Percentiles rank a stretch among this genome's conserved stretches.
phyloP scores from a whole-genome alignment of 2,797 vertebrate genomes.

The Aratinga solstitialis region DNA sequence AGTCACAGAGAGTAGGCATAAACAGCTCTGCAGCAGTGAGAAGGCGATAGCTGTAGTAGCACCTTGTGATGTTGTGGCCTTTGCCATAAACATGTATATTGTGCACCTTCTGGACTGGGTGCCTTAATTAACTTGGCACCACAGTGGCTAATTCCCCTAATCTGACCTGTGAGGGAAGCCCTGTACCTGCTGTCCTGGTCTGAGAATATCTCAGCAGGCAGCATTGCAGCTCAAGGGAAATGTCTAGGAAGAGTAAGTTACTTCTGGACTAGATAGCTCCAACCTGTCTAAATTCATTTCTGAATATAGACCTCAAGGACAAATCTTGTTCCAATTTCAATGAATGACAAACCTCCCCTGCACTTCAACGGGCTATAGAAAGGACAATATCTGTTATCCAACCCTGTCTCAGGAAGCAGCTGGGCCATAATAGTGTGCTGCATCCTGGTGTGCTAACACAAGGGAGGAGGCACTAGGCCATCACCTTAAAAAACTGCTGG shows the following conservation, averaged over 20 bases:
- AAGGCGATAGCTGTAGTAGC: background rate
- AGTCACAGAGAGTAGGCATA: background rate
- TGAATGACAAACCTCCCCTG: background rate
- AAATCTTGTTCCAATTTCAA: background rate
- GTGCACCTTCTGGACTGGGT: background rate
- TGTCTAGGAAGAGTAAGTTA: background rate
- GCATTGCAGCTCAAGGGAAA: background rate
- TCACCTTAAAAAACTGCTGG: background rate
- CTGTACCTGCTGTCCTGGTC: background rate
- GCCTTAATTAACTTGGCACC: background rate
- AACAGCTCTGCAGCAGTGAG: background rate
- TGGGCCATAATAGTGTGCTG: background rate
- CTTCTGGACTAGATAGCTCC: background rate
- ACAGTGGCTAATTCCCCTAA: background rate
- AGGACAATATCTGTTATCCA: background rate
- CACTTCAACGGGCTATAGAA: background rate
- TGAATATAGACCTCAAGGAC: slow-evolving; percentile 14
- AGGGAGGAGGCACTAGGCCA: background rate
- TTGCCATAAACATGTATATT: background rate
- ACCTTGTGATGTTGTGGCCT: background rate
- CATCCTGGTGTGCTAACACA: background rate
- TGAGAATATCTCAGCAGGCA: background rate
- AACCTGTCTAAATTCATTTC: background rate
- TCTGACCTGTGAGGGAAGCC: background rate
- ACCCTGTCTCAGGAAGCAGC: background rate